phyloP scores from a whole-genome alignment of 2,113 vertebrate species.

The Macquaria australasica region DNA sequence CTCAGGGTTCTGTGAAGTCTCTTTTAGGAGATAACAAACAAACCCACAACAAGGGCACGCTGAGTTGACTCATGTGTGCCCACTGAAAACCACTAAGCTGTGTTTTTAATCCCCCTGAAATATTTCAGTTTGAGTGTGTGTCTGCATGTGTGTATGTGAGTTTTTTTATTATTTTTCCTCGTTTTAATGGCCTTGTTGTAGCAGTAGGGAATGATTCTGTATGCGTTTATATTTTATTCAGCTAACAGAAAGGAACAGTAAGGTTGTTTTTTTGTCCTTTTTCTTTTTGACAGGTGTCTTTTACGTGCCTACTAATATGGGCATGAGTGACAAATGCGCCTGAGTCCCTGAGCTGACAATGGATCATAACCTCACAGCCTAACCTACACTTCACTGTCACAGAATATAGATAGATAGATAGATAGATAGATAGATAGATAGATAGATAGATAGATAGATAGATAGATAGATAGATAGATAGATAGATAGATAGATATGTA shows the following conservation, averaged over 20 bases:
- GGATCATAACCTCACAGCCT: neutral
- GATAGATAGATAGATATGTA: neutral
- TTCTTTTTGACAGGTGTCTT: neutral
- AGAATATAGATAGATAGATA: neutral
- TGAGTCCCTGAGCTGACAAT: neutral
- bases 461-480: slow-evolving; percentile 11
- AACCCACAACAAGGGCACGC: slow-evolving; percentile 19
- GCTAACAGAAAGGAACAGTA: neutral
- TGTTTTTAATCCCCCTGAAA: slow-evolving; percentile 13
- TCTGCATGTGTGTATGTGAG: neutral
- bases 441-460: slow-evolving; percentile 15
- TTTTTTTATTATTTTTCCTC: no score
- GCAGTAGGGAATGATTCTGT: neutral
- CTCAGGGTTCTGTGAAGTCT: slow-evolving; percentile 36
- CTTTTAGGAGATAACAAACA: slow-evolving; percentile 24
- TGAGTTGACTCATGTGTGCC: neutral
- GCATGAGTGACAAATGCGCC: neutral
- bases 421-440: neutral
- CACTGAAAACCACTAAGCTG: slow-evolving; percentile 5
- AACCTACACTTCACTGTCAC: neutral
- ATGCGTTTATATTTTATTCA: neutral
- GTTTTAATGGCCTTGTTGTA: neutral
- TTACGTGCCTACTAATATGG: neutral
- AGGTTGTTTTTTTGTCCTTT: neutral
- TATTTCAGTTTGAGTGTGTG: neutral